Percentiles rank a stretch among this genome's conserved stretches.
These are phyloP conservation scores for Trypoxylon attenuatum DNA, from an alignment of 2,888 invertebrate genomes.

Conservation along the genomic window DNA sequence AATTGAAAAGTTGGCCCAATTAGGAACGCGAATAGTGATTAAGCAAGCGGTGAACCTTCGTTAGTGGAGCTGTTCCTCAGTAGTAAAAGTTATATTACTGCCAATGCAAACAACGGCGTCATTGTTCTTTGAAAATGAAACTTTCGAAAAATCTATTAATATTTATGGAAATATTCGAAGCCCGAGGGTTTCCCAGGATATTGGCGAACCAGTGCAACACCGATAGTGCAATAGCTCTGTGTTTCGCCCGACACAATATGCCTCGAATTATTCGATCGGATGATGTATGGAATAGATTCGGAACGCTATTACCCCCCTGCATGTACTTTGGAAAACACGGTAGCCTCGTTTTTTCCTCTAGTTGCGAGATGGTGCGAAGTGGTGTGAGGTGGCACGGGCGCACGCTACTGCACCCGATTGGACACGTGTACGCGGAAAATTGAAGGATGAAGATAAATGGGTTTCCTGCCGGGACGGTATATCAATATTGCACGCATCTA, in stretches of 20 bases:
- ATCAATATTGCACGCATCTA: constrained; percentile 30
- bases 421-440: constrained; percentile 38
- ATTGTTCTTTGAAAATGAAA: constrained; percentile 33
- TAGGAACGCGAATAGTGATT: too few species aligned
- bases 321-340: constrained; percentile 25
- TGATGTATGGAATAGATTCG: constrained; percentile 29
- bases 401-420: constrained; percentile 15
- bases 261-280: constrained; percentile 24
- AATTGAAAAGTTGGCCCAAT: too few species aligned
- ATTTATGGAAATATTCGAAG: constrained; percentile 36
- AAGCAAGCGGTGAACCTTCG: too few species aligned
- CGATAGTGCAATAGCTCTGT: constrained; percentile 2
- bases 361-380: neutral
- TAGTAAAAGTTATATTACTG: constrained; percentile 47
- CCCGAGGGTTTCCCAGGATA: too few species aligned
- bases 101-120: constrained; percentile 55
- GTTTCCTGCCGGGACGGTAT: constrained; percentile 27
- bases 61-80: too few species aligned
- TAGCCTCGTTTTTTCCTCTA: constrained; percentile 16
- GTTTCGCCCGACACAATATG: constrained; percentile 26
- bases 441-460: constrained; percentile 47
- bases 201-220: constrained; percentile 4
- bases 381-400: too few species aligned
- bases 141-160: constrained; percentile 44
- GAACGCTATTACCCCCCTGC: constrained; percentile 20